phyloP scores from a whole-genome alignment of 2,888 invertebrate genomes.

The Stenodema calcarata region DNA sequence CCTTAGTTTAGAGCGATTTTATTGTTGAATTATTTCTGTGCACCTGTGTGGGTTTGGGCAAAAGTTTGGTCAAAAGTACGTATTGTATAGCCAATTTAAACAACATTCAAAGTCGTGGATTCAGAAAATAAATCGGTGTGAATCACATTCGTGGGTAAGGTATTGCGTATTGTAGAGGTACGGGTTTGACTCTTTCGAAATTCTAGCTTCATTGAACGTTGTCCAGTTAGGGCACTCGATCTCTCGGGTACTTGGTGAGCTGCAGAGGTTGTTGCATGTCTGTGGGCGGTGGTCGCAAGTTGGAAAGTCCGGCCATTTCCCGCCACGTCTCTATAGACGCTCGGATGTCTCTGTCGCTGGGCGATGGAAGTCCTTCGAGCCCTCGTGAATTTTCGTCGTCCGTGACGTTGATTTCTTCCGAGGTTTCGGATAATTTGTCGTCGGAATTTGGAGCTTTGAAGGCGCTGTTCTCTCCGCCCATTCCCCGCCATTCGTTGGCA shows the following conservation, averaged over 20 bases:
- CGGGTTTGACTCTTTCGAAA: not conserved
- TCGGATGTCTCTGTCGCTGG: constrained; percentile 58
- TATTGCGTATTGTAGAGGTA: not conserved
- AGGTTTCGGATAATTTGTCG: constrained; percentile 57
- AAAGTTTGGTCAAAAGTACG: no score
- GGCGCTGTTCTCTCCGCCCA: constrained; percentile 91
- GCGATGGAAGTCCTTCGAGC: constrained; percentile 42
- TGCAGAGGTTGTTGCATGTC: constrained; percentile 59
- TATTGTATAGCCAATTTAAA: no score
- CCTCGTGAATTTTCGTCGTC: constrained; percentile 66
- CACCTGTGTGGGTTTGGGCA: no score
- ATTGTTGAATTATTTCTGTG: no score
- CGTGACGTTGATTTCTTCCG: constrained; percentile 82
- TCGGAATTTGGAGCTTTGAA: constrained; percentile 73
- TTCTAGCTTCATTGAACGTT: not conserved
- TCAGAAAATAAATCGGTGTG: not conserved
- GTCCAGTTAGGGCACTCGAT: constrained; percentile 50
- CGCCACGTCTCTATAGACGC: constrained; percentile 59
- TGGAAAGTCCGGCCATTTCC: constrained; percentile 59
- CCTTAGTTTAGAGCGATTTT: no score
- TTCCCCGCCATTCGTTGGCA: constrained; percentile 60
- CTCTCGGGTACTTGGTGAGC: constrained; percentile 60
- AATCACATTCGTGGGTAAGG: not conserved
- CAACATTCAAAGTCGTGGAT: no score
- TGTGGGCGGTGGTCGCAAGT: constrained; percentile 55